Conservation (phyloP, 2,888 invertebrate genomes). For the Listrodromus nycthemerus region DNA sequence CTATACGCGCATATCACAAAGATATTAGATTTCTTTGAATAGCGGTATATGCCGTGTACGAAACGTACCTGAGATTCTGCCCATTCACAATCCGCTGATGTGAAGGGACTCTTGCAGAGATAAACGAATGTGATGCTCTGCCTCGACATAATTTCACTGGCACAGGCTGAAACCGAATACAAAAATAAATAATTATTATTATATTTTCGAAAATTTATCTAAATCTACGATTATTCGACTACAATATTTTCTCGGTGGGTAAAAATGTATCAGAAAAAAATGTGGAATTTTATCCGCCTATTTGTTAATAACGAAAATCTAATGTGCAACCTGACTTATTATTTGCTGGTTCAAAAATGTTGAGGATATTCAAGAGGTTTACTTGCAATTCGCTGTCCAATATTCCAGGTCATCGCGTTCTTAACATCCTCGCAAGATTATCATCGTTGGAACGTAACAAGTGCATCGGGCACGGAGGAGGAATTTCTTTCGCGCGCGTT, state of each 20-base stretch:
- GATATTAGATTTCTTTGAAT: constrained; percentile 45
- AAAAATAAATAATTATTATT: not conserved
- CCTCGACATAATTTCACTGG: constrained; percentile 59
- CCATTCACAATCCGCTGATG: constrained; percentile 58
- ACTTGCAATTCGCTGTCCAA: not conserved
- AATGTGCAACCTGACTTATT: too few relatives aligned
- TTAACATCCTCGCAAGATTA: constrained; percentile 33
- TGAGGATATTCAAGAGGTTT: not conserved
- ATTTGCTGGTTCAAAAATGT: not conserved
- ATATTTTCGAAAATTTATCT: too few relatives aligned
- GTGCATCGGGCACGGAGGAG: constrained; percentile 9
- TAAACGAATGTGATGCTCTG: constrained; percentile 55
- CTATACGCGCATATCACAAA: not conserved
- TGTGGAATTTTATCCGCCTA: too few relatives aligned
- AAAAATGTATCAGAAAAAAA: too few relatives aligned
- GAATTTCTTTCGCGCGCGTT: constrained; percentile 42
- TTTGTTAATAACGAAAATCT: too few relatives aligned
- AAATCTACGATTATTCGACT: too few relatives aligned
- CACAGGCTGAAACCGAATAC: constrained; percentile 17
- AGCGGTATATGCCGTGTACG: constrained; percentile 30
- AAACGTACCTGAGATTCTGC: constrained; percentile 39
- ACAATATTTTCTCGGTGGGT: too few relatives aligned
- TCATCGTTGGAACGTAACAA: constrained; percentile 25
- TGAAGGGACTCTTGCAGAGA: constrained; percentile 54
- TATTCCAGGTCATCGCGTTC: constrained; percentile 7